Evolutionary conservation across 2,888 invertebrate genomes (phyloP).

Genomic region (Tipula vernalis): DNA sequence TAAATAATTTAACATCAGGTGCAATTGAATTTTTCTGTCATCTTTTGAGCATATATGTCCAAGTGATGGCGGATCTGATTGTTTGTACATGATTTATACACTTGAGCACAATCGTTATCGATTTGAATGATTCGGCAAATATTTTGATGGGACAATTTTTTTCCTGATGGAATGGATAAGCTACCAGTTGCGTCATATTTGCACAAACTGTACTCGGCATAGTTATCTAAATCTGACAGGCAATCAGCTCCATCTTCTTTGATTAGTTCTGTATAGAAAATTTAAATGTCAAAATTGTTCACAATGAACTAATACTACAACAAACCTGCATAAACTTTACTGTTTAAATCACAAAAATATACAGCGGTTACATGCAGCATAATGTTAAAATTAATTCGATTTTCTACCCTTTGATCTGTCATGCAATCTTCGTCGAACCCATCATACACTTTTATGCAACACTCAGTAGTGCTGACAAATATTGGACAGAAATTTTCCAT

Average conservation of each 20-base stretch:
- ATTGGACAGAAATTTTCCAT: not conserved
- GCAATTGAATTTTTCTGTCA: not conserved
- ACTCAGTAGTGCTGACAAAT: not conserved
- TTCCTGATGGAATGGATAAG: not conserved
- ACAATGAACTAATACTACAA: not conserved
- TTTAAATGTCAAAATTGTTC: not conserved
- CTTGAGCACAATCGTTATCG: not conserved
- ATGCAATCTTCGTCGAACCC: not conserved
- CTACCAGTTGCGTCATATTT: not conserved
- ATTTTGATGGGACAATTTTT: not conserved
- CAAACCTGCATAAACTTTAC: not conserved
- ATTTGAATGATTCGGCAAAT: not conserved
- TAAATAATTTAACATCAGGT: not conserved
- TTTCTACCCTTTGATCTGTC: not conserved
- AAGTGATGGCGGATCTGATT: not conserved
- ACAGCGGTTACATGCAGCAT: not conserved
- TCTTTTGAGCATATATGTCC: not conserved
- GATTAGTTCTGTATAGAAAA: not conserved
- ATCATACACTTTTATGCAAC: not conserved
- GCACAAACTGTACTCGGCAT: not conserved
- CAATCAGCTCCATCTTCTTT: not conserved
- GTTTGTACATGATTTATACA: not conserved
- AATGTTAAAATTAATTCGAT: not conserved
- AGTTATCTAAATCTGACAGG: not conserved
- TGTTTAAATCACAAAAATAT: not conserved